These are phyloP conservation scores for Teleogryllus oceanicus DNA, from an alignment of 2,888 invertebrate species.

Conservation along the genomic window DNA sequence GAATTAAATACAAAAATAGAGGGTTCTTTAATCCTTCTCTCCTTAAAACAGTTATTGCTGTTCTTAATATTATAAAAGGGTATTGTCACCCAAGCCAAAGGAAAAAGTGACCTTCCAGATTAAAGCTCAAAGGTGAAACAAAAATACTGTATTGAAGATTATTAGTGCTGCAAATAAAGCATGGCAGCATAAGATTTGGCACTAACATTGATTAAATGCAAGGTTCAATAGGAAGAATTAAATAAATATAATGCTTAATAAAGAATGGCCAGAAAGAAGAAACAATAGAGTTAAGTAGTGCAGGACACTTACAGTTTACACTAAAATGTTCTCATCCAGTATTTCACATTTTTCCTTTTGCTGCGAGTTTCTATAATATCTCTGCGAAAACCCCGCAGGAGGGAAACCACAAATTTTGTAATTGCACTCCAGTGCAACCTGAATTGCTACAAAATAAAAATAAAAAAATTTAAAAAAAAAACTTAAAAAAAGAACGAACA, in stretches of 20 bases:
- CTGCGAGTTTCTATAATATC: slow-evolving; percentile 33
- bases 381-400: slow-evolving; percentile 36
- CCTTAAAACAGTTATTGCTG: slow-evolving; percentile 50
- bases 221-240: slow-evolving; percentile 20
- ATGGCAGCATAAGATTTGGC: slow-evolving; percentile 31
- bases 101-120: slow-evolving; percentile 34
- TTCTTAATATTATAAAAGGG: slow-evolving; percentile 46
- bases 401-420: not conserved
- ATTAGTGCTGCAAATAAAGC: slow-evolving; percentile 26
- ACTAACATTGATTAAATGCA: slow-evolving; percentile 28
- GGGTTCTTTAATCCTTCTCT: slow-evolving; percentile 50
- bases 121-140: slow-evolving; percentile 1
- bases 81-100: slow-evolving; percentile 42
- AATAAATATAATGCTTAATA: slow-evolving; percentile 25
- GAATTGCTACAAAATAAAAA: slow-evolving; percentile 18
- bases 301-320: slow-evolving; percentile 21
- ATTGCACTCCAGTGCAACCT: not conserved
- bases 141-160: slow-evolving; percentile 8
- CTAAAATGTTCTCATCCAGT: slow-evolving; percentile 31
- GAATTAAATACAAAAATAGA: slow-evolving; percentile 54
- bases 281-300: slow-evolving; percentile 1
- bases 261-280: slow-evolving; percentile 28
- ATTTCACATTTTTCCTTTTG: slow-evolving; percentile 35
- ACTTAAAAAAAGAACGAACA: not conserved
- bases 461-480: not conserved